Conservation (phyloP, 2,113 vertebrate species). For the Lepisosteus oculatus region DNA sequence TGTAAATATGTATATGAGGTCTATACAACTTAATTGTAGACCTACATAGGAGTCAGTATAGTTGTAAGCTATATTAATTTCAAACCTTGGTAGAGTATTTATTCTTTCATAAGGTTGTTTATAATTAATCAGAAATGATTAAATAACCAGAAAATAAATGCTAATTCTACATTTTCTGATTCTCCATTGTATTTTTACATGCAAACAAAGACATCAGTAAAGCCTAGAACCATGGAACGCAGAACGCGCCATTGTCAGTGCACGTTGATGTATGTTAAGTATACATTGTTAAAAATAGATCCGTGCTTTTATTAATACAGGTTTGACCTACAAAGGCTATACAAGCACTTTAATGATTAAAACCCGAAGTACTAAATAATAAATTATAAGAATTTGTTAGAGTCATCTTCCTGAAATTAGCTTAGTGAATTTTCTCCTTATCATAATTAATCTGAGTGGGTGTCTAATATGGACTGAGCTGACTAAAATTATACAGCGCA, state of each 20-base stretch:
- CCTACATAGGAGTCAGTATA: no score
- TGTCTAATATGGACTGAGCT: constrained; percentile 81
- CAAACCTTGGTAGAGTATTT: no score
- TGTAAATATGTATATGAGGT: no score
- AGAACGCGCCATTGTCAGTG: constrained; percentile 9
- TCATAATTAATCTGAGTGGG: constrained; percentile 80
- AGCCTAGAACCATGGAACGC: constrained; percentile 6
- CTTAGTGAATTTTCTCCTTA: constrained; percentile 78
- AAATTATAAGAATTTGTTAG: constrained; percentile 87
- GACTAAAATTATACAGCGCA: constrained; percentile 80
- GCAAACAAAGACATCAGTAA: not conserved
- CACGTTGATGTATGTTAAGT: constrained; percentile 45
- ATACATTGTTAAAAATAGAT: constrained; percentile 78
- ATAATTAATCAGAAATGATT: constrained; percentile 4
- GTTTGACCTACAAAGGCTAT: constrained; percentile 86
- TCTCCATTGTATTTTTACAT: not conserved
- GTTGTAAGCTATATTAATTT: no score
- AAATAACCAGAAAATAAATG: constrained; percentile 1
- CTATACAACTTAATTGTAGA: no score
- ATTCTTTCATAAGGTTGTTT: no score
- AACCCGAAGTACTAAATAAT: constrained; percentile 84
- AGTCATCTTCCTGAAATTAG: constrained; percentile 86
- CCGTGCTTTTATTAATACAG: constrained; percentile 80
- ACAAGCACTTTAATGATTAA: constrained; percentile 79
- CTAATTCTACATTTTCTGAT: not conserved